Evolutionary conservation across 37 sponge, comb jelly and placozoan genomes (phyloP), one percentile per base, ranked within the genome.

Genomic region (Eunapius fragilis): DNA sequence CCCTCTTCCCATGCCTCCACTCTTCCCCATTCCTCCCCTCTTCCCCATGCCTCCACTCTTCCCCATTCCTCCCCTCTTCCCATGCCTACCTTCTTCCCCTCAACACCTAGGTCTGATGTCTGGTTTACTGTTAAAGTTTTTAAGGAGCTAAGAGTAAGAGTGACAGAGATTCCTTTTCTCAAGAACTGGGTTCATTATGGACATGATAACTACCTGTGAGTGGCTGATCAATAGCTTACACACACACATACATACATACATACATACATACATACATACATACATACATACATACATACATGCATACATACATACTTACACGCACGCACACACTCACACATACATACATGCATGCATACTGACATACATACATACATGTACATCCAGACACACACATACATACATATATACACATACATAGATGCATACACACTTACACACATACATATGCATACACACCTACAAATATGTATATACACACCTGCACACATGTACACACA

Each of bases 151-250:
- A 82, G 45, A 35, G 79, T 91, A 33, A 82, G 45, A 35, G 79
- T 91, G 38, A 91, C 84, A 14, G 79, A 91, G 36, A 82, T 91
- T 11, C 91, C 91, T 27, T 24, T 91, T 0, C 78, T 91, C 17
- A 86, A 86, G 69, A 86, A 37, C 68, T 86, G 82, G 82, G 71
- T 91, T 86, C 30, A 69, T 91, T 25, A 86, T 82, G 87, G 87
- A 86, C 70, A 72, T 82, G 25, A 83, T 91, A 68, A 70, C 71
- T n/a, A 72, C 83, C 2, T 82, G 91, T 91, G 73, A 77, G 87
- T 81, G 3, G 14, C 35, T 35, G 31, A 35, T 19, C n/a, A n/a
- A n/a, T n/a, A n/a, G n/a, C n/a, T n/a, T n/a, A n/a, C 47, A 45
- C 9, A 45, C 47, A 45, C 47, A 45, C 9, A 9, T 9, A 45